These are phyloP conservation scores for Melinopterus prodromus DNA, from an alignment of 2,888 invertebrate genomes.

Conservation along the genomic window DNA sequence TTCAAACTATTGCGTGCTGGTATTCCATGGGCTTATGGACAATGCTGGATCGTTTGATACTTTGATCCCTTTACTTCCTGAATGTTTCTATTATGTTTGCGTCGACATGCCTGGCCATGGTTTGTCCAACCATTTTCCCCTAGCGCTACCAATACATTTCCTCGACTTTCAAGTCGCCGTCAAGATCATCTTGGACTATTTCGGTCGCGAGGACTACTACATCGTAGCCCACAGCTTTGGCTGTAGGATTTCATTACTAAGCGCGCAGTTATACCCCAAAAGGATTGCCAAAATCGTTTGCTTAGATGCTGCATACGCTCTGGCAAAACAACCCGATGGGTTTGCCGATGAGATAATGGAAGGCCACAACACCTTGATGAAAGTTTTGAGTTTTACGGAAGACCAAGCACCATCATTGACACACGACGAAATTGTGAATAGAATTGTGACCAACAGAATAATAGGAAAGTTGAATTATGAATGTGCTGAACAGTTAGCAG, in stretches of 20 bases:
- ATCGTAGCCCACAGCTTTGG: constrained; percentile 60
- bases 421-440: constrained; percentile 20
- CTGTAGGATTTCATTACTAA: constrained; percentile 55
- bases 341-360: constrained; percentile 47
- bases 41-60: constrained; percentile 68
- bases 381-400: constrained; percentile 41
- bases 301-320: constrained; percentile 53
- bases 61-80: constrained; percentile 64
- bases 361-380: constrained; percentile 55
- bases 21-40: constrained; percentile 68
- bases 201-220: constrained; percentile 35
- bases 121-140: constrained; percentile 64
- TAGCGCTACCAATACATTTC: constrained; percentile 57
- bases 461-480: constrained; percentile 24
- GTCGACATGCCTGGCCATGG: constrained; percentile 71
- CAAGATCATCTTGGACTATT: constrained; percentile 35
- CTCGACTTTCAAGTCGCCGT: constrained; percentile 53
- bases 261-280: constrained; percentile 51
- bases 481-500: constrained; percentile 21
- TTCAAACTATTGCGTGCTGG: constrained; percentile 63
- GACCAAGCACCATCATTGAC: constrained; percentile 19
- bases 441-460: constrained; percentile 14
- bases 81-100: constrained; percentile 58
- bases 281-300: constrained; percentile 54
- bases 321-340: constrained; percentile 35